A percentile compares a stretch with the other conserved stretches of the same genome.
These are phyloP conservation scores for Agrenia bidenticulata DNA, from an alignment of 2,888 invertebrate genomes.

Conservation along the genomic window DNA sequence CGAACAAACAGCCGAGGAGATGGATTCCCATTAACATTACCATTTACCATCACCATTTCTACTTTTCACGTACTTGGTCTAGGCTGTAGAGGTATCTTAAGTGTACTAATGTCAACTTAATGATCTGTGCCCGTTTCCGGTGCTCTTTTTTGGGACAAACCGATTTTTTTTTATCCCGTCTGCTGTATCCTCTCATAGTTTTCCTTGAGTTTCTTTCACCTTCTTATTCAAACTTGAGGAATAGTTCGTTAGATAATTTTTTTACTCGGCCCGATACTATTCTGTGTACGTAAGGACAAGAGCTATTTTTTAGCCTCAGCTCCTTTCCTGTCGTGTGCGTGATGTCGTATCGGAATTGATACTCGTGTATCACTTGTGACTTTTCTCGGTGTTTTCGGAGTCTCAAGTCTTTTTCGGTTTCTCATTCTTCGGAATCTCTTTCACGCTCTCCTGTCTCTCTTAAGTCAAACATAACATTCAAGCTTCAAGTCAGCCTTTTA, in stretches of 20 bases:
- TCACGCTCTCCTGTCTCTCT: constrained; percentile 2
- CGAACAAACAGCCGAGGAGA: constrained; percentile 16
- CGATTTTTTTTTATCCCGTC: constrained; percentile 1
- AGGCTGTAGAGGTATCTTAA: constrained; percentile 11
- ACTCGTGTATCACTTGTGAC: constrained; percentile 5
- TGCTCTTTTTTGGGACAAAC: constrained; percentile 28
- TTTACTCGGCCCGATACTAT: neutral
- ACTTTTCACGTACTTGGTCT: neutral
- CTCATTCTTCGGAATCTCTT: constrained; percentile 12
- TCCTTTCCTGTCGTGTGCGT: neutral
- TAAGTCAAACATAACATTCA: neutral
- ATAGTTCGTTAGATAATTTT: neutral
- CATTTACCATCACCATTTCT: constrained; percentile 1
- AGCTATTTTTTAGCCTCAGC: neutral
- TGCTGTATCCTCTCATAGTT: neutral
- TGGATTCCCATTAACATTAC: constrained; percentile 14
- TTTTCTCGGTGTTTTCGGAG: constrained; percentile 5
- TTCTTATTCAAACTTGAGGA: neutral
- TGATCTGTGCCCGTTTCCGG: constrained; percentile 46
- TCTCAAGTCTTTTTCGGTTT: constrained; percentile 8
- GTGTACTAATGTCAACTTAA: constrained; percentile 41
- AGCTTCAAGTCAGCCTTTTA: neutral
- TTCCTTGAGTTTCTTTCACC: neutral
- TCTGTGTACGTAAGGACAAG: neutral
- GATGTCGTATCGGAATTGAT: constrained; percentile 12